Conservation (phyloP, 2,113 vertebrate species). For the Piaya cayana region DNA sequence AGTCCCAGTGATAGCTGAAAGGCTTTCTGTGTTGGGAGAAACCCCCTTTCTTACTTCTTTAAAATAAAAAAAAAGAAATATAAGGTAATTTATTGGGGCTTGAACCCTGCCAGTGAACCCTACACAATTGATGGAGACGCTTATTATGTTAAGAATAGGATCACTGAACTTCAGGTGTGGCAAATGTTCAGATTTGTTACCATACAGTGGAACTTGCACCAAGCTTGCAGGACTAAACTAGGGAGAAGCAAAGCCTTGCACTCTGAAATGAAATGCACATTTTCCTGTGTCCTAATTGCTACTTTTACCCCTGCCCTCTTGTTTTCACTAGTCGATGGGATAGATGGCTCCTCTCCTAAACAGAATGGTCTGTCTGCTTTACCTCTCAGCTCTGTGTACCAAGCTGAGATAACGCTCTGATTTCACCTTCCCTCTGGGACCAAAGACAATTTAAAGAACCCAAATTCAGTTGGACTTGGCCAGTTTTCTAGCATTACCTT, state of each 20-base stretch:
- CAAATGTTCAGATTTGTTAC: neutral
- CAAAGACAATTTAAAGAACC: neutral
- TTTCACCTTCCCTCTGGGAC: constrained; percentile 1
- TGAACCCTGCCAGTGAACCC: neutral
- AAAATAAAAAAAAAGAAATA: neutral
- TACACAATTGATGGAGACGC: neutral
- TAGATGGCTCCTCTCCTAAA: neutral
- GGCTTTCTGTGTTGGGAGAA: neutral
- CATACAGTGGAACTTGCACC: neutral
- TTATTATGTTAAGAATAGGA: neutral
- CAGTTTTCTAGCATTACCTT: neutral
- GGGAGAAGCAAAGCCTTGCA: neutral
- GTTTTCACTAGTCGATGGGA: neutral
- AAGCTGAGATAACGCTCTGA: neutral
- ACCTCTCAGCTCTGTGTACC: neutral
- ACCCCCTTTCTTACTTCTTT: neutral
- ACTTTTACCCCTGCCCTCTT: neutral
- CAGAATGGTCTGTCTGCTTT: neutral
- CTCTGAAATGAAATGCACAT: neutral
- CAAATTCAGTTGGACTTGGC: neutral
- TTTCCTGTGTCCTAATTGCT: neutral
- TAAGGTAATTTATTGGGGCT: neutral
- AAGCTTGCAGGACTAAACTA: neutral
- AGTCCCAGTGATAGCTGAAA: neutral
- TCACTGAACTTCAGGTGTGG: neutral